Evolutionary conservation across 2,888 invertebrate species (phyloP), one percentile per base, ranked within the genome.

Genomic region (Homarus gammarus): DNA sequence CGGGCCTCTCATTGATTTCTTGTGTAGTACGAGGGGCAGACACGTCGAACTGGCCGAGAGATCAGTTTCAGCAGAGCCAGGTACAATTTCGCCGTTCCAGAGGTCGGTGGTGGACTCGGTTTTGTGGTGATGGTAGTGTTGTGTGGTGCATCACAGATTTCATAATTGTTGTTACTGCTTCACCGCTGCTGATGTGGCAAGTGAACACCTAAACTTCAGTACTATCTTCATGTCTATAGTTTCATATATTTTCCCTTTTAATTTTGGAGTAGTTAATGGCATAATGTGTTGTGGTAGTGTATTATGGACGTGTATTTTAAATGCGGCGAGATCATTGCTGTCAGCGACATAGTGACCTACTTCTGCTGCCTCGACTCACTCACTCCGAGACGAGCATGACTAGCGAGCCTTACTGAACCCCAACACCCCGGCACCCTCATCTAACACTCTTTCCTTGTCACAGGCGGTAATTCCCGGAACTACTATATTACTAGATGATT

Each of bases 21-120:
- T 56, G 81, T 81, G 64, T 81, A 81, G 44, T 81, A 81, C 81
- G 61, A 81, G 44, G 64, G 81, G 38, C 81, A 81, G 56, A 81
- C 81, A 81, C 81, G 81, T 81, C 81, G 56, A 61, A 64, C 36
- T 64, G 64, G 56, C 64, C 81, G 81, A n/a, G 64, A 40, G 40
- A n/a, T 56, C 36, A 56, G 64, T 64, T 33, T 81, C 64, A n/a
- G 40, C 61, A 56, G 64, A 38, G 56, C 64, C 61, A 81, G 81
- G 81, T 81, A 81, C 61, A 64, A 81, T 81, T 81, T 61, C 40
- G 18, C 36, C 81, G n/a, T 38, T 64, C 27, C 64, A 33, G 56
- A 56, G n/a, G 36, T 33, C 61, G 6, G n/a, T 38, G n/a, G 64
- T 38, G 61, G 22, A 38, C 10, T n/a, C 15, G 40, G 22, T 33